Evolutionary conservation across 2,797 vertebrate species (phyloP).

Genomic region (Pseudotriccus pelzelni): DNA sequence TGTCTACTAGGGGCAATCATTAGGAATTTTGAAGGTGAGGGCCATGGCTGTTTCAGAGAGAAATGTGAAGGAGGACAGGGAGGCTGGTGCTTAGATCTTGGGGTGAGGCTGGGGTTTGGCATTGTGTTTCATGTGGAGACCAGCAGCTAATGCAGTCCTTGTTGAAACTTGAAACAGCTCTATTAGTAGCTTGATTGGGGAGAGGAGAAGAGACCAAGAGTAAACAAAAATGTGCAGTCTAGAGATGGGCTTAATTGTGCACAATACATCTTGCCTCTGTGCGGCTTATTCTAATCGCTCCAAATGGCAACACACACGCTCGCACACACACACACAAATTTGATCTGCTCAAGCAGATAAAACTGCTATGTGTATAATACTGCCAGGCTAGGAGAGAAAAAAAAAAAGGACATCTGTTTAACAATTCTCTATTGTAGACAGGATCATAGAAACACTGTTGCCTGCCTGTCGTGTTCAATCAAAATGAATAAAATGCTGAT

Average conservation of each 20-base stretch:
- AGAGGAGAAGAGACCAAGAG: slow-evolving; percentile 55
- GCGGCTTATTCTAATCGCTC: slow-evolving; percentile 70
- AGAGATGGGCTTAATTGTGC: slow-evolving; percentile 72
- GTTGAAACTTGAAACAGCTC: slow-evolving; percentile 76
- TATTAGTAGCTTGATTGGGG: slow-evolving; percentile 72
- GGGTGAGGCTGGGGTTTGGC: slow-evolving; percentile 39
- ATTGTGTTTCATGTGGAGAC: slow-evolving; percentile 65
- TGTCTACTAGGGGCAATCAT: not conserved
- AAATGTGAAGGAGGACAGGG: slow-evolving; percentile 7
- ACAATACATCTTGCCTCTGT: slow-evolving; percentile 61
- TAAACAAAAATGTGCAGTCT: slow-evolving; percentile 74
- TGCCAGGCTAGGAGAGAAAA: slow-evolving; percentile 13
- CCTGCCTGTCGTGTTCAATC: slow-evolving; percentile 71
- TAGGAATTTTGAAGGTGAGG: slow-evolving; percentile 17
- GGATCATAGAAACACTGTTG: slow-evolving; percentile 56
- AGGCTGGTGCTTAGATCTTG: slow-evolving; percentile 9
- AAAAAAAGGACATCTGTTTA: slow-evolving; percentile 66
- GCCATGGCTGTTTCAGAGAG: slow-evolving; percentile 1
- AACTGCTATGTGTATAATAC: slow-evolving; percentile 68
- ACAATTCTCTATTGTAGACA: slow-evolving; percentile 77
- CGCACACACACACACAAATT: slow-evolving; percentile 22
- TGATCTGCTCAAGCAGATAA: slow-evolving; percentile 75
- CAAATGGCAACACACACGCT: slow-evolving; percentile 42
- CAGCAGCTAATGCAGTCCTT: slow-evolving; percentile 55
- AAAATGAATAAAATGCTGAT: slow-evolving; percentile 64